Base-by-base conservation (phyloP, 2,888 invertebrate species). In the Lamellibrachia satsuma region DNA sequence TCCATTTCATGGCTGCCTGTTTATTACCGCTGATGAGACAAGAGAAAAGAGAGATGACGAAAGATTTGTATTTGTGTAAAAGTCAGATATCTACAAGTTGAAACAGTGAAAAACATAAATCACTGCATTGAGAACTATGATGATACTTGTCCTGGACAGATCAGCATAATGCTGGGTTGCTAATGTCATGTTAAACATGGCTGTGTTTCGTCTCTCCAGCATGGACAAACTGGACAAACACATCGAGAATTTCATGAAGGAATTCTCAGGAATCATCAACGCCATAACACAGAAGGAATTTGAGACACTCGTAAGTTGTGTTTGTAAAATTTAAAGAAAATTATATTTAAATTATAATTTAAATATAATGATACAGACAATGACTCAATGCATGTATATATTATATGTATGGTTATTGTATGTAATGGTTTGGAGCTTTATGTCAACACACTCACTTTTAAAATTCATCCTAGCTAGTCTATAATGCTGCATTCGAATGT, bases 201-300 rank as follows among this genome's bases (percentile, higher is more conserved):
- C 22, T 1, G 15, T 27, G 27, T 52, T 75, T 92, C 7, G 60
- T 90, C 90, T 92, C 93, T 94, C 22, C 94, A 96, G 96, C 92
- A 95, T 95, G 93, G 93, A 94, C 0, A 94, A 95, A 93, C 95
- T 97, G 52, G 96, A 96, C 93, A 94, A 95, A 52, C 94, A 96
- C 92, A 96, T 97, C 52, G 95, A 96, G 92, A 94, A 94, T 6
- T 97, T 97, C 93, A 93, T 97, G 92, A 93, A 95, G 51, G 94
- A 95, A 92, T 96, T 96, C 94, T 93, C 94, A 91, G 94, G 94
- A n/a, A 95, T 94, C 8, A 93, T 96, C 52, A 92, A 94, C 90
- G 93, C 92, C 7, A 95, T 95, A 93, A 94, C 95, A 15, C 93
- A 94, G 57, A 94, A 94, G 9, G 95, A 96, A 52, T 96, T 96